Evolutionary conservation across 1,140 invertebrate species (phyloP).

Genomic region (Ips nitidus): DNA sequence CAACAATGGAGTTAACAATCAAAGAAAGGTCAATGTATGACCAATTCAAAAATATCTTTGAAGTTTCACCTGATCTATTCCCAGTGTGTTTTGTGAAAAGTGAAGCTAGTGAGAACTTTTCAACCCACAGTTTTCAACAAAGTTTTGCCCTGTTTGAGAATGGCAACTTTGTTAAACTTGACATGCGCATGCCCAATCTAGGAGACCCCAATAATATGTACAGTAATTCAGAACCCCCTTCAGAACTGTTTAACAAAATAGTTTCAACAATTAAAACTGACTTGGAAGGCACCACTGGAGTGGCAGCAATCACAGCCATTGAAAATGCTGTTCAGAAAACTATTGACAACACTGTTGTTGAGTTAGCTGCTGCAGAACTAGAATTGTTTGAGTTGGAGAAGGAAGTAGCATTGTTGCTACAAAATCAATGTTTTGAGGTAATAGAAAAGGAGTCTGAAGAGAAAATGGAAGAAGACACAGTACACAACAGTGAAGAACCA

Average conservation of each 20-base stretch:
- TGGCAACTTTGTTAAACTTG: constrained; percentile 40
- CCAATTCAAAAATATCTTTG: constrained; percentile 37
- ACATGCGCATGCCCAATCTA: constrained; percentile 45
- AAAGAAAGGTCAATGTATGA: constrained; percentile 42
- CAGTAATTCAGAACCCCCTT: constrained; percentile 40
- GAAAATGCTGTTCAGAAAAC: constrained; percentile 44
- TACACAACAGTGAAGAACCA: too few species aligned
- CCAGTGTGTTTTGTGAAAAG: constrained; percentile 44
- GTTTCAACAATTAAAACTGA: constrained; percentile 40
- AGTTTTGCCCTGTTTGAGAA: constrained; percentile 43
- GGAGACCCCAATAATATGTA: constrained; percentile 45
- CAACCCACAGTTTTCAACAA: constrained; percentile 45
- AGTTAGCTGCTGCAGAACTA: constrained; percentile 42
- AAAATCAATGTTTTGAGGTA: not conserved
- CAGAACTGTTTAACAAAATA: constrained; percentile 40
- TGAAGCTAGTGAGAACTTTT: constrained; percentile 36
- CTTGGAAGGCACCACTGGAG: constrained; percentile 37
- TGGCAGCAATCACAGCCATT: constrained; percentile 41
- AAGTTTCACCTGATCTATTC: constrained; percentile 39
- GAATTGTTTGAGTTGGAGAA: constrained; percentile 42
- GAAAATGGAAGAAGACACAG: too few species aligned
- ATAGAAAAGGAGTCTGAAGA: too few species aligned
- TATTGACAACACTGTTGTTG: constrained; percentile 34
- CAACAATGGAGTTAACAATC: constrained; percentile 36
- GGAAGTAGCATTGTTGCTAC: constrained; percentile 28